Base-by-base conservation (phyloP, 2,888 invertebrate genomes). In the Acheta domesticus region DNA sequence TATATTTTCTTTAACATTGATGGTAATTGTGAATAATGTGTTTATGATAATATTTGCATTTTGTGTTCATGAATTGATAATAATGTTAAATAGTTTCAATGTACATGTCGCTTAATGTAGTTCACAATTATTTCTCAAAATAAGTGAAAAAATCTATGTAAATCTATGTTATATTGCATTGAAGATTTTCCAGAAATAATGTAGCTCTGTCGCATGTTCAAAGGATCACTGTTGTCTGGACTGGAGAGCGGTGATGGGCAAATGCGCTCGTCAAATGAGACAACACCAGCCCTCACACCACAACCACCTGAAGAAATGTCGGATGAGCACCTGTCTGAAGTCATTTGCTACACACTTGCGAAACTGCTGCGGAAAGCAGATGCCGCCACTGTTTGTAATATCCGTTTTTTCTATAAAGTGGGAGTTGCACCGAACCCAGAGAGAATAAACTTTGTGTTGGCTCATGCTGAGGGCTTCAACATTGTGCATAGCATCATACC, bases 351-450 rank as follows among this genome's bases (percentile, higher is more conserved):
- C 73, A 88, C 89, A 50, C 87, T 88, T 81, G 85, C 84, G 76
- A 88, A 89, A 81, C 84, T 88, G 0, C 84, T 87, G 78, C 87
- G 83, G 85, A 87, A 84, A 83, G 84, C 80, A 82, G 83, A 83
- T 12, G 84, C 85, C 77, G 81, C 84, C n/a, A 84, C 84, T 21
- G 83, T 83, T n/a, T 92, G 93, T 85, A 92, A 91, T 84, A 87
- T 95, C 84, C 91, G 93, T 85, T 90, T 95, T 85, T 94, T 94
- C 87, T 95, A 94, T 85, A 93, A 93, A 87, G 91, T 93, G 78
- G 89, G 88, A 73, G 89, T 88, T 82, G 87, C 89, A 76, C 88
- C 90, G 76, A 87, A 89, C 21, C 87, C 87, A 76, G 84, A 83
- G 78, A 85, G 86, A 78, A 86, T 88, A 80, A 85, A 86, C 62